Evolutionary conservation across 1,140 invertebrate species (phyloP), one percentile per base, ranked within the genome.

Genomic region (Chelonus insularis): DNA sequence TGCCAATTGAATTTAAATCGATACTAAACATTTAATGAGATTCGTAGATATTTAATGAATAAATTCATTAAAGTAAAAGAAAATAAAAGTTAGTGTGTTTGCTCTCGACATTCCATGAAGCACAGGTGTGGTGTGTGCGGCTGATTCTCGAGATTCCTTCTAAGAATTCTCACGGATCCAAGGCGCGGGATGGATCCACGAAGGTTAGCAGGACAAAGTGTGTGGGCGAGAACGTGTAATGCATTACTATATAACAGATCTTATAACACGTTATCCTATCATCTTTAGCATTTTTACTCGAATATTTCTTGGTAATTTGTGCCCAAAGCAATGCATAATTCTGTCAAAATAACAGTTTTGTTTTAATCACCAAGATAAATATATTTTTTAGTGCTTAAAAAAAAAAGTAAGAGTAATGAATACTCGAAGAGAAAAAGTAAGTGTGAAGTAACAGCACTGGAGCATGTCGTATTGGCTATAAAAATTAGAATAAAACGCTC

Each of bases 141-240:
- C 12, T 25, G 45, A 48, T 25, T 48, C 51, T 37, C 51, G 51
- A 39, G 51, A 61, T 55, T 61, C 51, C 39, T 55, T 55, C 50
- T 52, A 25, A 61, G 51, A 55, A 61, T 61, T 61, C 59, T 61
- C 51, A 61, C 39, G 51, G 9, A 47, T 8, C 16, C 51, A 11
- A 12, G 12, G n/a, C 25, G 50, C 5, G 14, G 1, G 32, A 52
- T 52, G 50, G 50, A 60, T 54, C 18, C 50, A 60, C 36, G 58
- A 60, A 60, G 58, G 58, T 54, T 60, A 60, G 21, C 21, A 36
- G 39, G 58, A 60, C 50, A 51, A 45, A 37, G n/a, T 43, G 58
- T 18, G 59, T 61, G 51, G 59, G 59, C 59, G 59, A 55, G 14
- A 18, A 52, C 16, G 37, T 32, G 34, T 45, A 43, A 61, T 60